These are phyloP conservation scores for Neodiprion fabricii DNA, from an alignment of 1,140 invertebrate species.

Conservation along the genomic window DNA sequence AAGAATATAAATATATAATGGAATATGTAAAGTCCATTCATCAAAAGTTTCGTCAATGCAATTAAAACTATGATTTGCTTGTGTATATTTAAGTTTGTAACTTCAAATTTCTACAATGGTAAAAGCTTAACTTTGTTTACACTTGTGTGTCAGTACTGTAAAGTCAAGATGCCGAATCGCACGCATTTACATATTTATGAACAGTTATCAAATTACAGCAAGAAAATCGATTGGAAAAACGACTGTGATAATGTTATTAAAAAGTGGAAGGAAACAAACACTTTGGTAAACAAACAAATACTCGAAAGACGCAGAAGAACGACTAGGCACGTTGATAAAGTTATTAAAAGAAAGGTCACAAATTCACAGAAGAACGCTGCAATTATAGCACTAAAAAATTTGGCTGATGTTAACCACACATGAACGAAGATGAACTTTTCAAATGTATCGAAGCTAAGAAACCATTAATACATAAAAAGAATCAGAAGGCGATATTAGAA, in stretches of 20 bases:
- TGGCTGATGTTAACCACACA: conserved; percentile 25
- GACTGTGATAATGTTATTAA: conserved; percentile 21
- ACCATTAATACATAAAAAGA: conserved; percentile 28
- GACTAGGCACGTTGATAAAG: conserved; percentile 12
- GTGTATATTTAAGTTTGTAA: too few relatives aligned
- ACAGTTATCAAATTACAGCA: conserved; percentile 15
- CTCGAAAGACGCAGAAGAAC: conserved; percentile 23
- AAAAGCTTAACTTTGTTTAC: too few relatives aligned
- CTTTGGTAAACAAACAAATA: conserved; percentile 14
- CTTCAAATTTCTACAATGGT: too few relatives aligned
- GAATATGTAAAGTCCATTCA: too few relatives aligned
- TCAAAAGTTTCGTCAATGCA: too few relatives aligned
- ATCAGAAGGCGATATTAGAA: conserved; percentile 30
- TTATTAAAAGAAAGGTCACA: conserved; percentile 25
- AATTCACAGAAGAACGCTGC: conserved; percentile 25
- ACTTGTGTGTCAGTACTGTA: too few relatives aligned
- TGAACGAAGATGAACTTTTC: conserved; percentile 26
- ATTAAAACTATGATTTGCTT: too few relatives aligned
- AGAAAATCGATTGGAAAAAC: conserved; percentile 22
- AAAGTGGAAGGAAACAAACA: conserved; percentile 10
- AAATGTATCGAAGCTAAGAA: conserved; percentile 25
- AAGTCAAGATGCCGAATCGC: conserved; percentile 4
- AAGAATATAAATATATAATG: too few relatives aligned
- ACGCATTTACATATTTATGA: conserved; percentile 6
- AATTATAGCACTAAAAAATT: conserved; percentile 17